Base-by-base conservation (phyloP, 1,140 invertebrate species). In the Arctopsyche grandis region DNA sequence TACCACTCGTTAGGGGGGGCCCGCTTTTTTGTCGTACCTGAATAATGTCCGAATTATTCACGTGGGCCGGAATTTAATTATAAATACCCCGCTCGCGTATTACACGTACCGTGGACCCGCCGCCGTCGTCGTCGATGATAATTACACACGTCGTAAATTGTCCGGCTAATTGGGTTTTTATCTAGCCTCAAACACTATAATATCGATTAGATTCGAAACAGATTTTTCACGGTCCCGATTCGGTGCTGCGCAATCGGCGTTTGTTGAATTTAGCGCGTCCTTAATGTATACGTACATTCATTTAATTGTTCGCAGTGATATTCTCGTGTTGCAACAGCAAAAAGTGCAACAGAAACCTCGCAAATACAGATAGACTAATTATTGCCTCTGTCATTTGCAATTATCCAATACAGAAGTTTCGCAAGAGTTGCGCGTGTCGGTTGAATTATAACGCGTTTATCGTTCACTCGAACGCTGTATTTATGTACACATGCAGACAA, bases 61-160 rank as follows among this genome's bases (percentile, higher is more conserved):
- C 43, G 44, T 75, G 46, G 71, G 46, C 71, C 71, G 71, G 71
- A 75, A 75, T 75, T 75, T 75, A 75, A 75, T 75, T 75, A 75
- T 48, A 75, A 75, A 52, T 1, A 46, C 9, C 46, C 12, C 24
- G 24, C 71, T 58, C 46, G 16, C 16, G 48, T 46, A 26, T 75
- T 56, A 56, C 73, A 75, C 19, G 22, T 66, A 66, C 24, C 9
- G 63, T 29, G 63, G 63, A 66, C 24, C 48, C 3, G 16, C 48
- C 19, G 26, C 16, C 16, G 24, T 29, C 75, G 26, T 38, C 16
- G 24, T 29, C 75, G 60, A 14, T 58, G 24, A 66, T 77, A 77
- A 77, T 77, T 63, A 77, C 60, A 77, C 75, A 77, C 75, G 19
- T 77, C 75, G 75, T 77, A 77, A 77, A 77, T 77, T 77, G 75